phyloP scores from a whole-genome alignment of 2,113 vertebrate species.

The Pica pica region DNA sequence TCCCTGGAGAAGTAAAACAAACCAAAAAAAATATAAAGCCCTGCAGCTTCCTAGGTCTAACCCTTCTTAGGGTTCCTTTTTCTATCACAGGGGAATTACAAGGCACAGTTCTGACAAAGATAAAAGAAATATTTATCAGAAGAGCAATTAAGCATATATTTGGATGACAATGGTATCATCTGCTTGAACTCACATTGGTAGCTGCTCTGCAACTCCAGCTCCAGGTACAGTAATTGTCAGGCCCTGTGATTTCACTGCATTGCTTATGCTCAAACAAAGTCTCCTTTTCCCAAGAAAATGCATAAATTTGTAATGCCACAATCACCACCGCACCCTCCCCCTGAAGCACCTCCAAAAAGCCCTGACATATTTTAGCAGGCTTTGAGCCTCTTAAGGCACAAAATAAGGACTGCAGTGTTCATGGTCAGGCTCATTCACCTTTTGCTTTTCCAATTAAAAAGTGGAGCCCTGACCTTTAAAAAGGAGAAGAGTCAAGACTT shows the following conservation, averaged over 20 bases:
- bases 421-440: background rate
- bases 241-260: background rate
- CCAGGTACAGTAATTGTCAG: background rate
- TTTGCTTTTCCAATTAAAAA: constrained; percentile 54
- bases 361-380: background rate
- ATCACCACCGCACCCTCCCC: rapidly evolving
- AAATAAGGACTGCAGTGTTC: background rate
- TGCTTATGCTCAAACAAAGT: background rate
- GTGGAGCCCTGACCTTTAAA: constrained; percentile 42
- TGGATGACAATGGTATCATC: background rate
- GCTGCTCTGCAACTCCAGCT: background rate
- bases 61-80: background rate
- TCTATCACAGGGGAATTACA: background rate
- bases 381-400: background rate
- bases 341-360: rapidly evolving
- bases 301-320: background rate
- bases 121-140: background rate
- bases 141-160: background rate
- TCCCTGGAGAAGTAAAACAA: background rate
- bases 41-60: background rate
- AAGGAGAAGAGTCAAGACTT: constrained; percentile 39
- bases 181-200: background rate
- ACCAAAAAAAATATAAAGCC: background rate
- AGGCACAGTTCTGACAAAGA: background rate
- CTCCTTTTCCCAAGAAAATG: background rate